Evolutionary conservation across 2,113 vertebrate genomes (phyloP), one percentile per base, ranked within the genome.

Genomic region (Cervus canadensis): DNA sequence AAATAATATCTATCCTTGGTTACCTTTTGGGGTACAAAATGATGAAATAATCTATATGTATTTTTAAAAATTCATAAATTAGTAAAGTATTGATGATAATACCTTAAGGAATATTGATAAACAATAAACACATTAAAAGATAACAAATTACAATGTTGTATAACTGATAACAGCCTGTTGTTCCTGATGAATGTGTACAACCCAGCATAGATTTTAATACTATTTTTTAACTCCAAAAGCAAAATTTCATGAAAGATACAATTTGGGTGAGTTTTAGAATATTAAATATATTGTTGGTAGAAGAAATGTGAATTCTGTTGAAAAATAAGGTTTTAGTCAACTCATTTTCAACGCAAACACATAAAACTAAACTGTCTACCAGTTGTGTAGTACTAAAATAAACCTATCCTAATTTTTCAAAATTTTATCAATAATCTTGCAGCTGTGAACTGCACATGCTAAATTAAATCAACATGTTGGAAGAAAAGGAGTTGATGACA

Each of bases 401-500:
- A 97, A 71, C 21, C 56, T 86, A 57, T 62, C 45, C 78, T 57
- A 74, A 28, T 36, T 95, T 90, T 86, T 62, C 60, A 83, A 86
- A 91, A 87, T 89, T 82, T 96, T 95, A 89, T 97, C 93, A 97
- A 98, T 98, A 95, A 91, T 64, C 78, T 43, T 64, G 83, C 97
- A 98, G 95, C 96, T 97, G 97, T 94, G 95, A 97, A 95, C 19
- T 48, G 23, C 59, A 91, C 14, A 95, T 87, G 28, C 36, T 93
- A 86, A 97, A 94, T 96, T 86, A 92, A 97, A 96, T 91, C 94
- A 85, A 86, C 26, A 36, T 60, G 76, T 91, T 82, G 82, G 56
- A 95, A 95, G 94, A 94, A 97, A 95, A 96, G 74, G 33, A 94
- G 71, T 91, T 97, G 91, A 96, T 78, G 95, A 95, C 87, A 76